Conservation (phyloP, 2,113 vertebrate species). For the Lepidothrix coronata region DNA sequence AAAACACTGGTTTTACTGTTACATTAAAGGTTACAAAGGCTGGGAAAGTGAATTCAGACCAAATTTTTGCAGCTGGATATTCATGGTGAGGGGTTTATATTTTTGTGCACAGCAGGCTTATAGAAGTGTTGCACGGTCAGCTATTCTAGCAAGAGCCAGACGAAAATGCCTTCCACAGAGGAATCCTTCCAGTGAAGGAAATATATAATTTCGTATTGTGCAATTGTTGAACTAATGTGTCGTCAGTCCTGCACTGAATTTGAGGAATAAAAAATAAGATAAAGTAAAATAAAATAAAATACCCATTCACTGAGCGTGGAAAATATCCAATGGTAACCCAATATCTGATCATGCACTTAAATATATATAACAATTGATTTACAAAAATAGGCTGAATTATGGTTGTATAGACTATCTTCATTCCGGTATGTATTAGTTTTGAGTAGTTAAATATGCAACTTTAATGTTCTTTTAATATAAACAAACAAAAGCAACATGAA, state of each 20-base stretch:
- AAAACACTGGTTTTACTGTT: background rate
- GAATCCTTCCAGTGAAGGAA: background rate
- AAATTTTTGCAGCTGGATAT: slow-evolving; percentile 23
- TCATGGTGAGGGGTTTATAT: background rate
- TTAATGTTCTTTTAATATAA: background rate
- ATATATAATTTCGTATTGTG: background rate
- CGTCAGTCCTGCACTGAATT: background rate
- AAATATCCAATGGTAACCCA: background rate
- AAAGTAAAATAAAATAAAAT: background rate
- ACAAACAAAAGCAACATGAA: background rate
- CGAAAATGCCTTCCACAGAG: background rate
- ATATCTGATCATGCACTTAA: background rate
- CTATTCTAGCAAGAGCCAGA: background rate
- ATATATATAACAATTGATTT: background rate
- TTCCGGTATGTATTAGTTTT: background rate
- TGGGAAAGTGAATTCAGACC: background rate
- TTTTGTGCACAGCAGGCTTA: background rate
- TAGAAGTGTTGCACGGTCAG: background rate
- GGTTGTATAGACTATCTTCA: background rate
- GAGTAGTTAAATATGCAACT: background rate
- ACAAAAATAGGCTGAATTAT: background rate
- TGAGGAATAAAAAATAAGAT: background rate
- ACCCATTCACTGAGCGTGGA: background rate
- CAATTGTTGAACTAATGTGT: background rate
- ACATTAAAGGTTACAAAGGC: background rate